Evolutionary conservation across 2,797 vertebrate genomes (phyloP), one percentile per base, ranked within the genome.

Genomic region (Cossypha caffra): DNA sequence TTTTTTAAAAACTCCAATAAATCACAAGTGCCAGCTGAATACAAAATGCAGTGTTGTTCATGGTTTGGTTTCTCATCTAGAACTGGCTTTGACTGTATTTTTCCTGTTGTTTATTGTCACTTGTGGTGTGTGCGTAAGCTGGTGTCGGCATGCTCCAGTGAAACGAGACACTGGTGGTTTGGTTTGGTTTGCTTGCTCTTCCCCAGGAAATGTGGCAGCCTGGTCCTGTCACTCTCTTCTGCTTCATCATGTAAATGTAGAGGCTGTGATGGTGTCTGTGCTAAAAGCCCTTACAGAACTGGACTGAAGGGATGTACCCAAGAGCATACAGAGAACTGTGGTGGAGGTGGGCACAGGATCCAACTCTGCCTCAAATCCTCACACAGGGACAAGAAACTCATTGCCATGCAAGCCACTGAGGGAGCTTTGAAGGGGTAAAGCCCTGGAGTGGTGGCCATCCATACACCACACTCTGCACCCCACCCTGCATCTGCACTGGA

Each of bases 161-260:
- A 86, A 86, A 94, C 16, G 82, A 72, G 68, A 58, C 64, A 20
- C 12, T 26, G 35, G 51, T 90, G 75, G 93, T 84, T 86, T 86
- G 66, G 83, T 91, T 88, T 92, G 51, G 77, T 91, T 88, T 92
- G 54, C 76, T 95, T 91, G 76, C 7, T 62, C 62, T 89, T 66
- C 85, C 88, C 48, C 87, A 74, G 93, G 85, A 96, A 91, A 79
- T 43, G 77, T 50, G 91, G 51, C 33, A 63, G 69, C 47, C 24
- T 75, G 61, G 40, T 42, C 69, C 69, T 88, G 62, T 52, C 37
- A 3, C 40, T 51, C 37, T 33, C 58, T 66, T 54, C 79, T 80
- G 50, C 54, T 55, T 84, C 43, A 0, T 55, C 62, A 7, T 51
- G 38, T 66, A 66, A 78, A 55, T 28, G 59, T 13, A 79, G 79